phyloP scores from a whole-genome alignment of 1,140 invertebrate species.

The Mamestra configurata region DNA sequence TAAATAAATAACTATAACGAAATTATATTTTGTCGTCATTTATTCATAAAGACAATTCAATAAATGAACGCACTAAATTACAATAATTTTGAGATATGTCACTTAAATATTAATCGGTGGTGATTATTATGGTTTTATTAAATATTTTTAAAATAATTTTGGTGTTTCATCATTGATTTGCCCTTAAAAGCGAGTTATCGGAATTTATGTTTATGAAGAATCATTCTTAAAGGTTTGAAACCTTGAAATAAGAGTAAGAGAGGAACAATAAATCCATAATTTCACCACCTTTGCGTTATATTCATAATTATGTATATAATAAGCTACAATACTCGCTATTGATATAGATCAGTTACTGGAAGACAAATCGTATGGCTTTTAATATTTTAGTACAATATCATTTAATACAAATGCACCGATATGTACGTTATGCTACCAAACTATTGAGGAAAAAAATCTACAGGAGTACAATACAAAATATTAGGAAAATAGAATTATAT shows the following conservation, averaged over 20 bases:
- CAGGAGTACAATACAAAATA: constrained; percentile 81
- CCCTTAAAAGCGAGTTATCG: neutral
- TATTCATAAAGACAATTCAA: constrained; percentile 88
- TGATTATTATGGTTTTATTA: constrained; percentile 67
- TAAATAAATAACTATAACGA: constrained; percentile 45
- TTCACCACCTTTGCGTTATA: constrained; percentile 59
- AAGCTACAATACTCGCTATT: constrained; percentile 86
- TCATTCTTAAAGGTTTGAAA: constrained; percentile 36
- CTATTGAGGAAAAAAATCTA: constrained; percentile 81
- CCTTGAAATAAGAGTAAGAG: constrained; percentile 2
- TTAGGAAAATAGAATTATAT: constrained; percentile 83
- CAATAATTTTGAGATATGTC: constrained; percentile 87
- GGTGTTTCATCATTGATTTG: constrained; percentile 27
- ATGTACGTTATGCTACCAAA: constrained; percentile 79
- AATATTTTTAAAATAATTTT: constrained; percentile 23
- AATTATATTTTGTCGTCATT: constrained; percentile 79
- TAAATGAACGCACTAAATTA: constrained; percentile 87
- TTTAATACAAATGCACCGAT: constrained; percentile 83
- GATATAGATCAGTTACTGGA: constrained; percentile 87
- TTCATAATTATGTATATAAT: constrained; percentile 73
- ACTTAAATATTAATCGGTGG: constrained; percentile 82
- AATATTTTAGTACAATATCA: constrained; percentile 85
- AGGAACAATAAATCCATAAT: constrained; percentile 43
- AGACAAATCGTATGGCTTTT: constrained; percentile 87
- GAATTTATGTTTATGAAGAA: constrained; percentile 1